phyloP scores from a whole-genome alignment of 1,140 invertebrate genomes.

The Rhopalosiphum padi region DNA sequence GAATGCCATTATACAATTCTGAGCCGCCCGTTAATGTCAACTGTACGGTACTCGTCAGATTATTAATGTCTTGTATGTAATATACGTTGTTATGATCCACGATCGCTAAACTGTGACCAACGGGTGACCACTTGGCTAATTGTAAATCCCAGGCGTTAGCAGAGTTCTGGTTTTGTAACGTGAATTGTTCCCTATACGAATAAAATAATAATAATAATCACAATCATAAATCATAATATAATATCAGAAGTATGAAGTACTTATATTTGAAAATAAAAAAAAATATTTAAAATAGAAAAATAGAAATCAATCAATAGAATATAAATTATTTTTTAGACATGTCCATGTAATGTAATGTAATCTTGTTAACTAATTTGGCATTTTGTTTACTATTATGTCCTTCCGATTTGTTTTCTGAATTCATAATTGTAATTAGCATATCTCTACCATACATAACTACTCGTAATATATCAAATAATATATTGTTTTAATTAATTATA shows the following conservation, averaged over 20 bases:
- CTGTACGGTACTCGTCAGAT: slow-evolving; percentile 63
- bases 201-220: background rate
- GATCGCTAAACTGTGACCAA: slow-evolving; percentile 75
- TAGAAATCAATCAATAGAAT: background rate
- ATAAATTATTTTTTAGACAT: too few species aligned
- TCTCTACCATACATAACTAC: too few species aligned
- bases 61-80: slow-evolving; percentile 68
- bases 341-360: too few species aligned
- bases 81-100: slow-evolving; percentile 85
- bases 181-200: slow-evolving; percentile 58
- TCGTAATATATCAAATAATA: too few species aligned
- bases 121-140: slow-evolving; percentile 72
- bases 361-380: too few species aligned
- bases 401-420: too few species aligned
- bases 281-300: background rate
- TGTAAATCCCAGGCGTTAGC: slow-evolving; percentile 61
- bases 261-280: background rate
- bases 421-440: too few species aligned
- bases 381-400: too few species aligned
- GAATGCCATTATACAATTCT: slow-evolving; percentile 76
- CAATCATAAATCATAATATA: background rate
- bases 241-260: background rate
- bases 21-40: slow-evolving; percentile 59
- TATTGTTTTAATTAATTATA: too few species aligned
- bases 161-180: slow-evolving; percentile 63